phyloP scores from a whole-genome alignment of 2,113 vertebrate species.

The Talpa occidentalis region DNA sequence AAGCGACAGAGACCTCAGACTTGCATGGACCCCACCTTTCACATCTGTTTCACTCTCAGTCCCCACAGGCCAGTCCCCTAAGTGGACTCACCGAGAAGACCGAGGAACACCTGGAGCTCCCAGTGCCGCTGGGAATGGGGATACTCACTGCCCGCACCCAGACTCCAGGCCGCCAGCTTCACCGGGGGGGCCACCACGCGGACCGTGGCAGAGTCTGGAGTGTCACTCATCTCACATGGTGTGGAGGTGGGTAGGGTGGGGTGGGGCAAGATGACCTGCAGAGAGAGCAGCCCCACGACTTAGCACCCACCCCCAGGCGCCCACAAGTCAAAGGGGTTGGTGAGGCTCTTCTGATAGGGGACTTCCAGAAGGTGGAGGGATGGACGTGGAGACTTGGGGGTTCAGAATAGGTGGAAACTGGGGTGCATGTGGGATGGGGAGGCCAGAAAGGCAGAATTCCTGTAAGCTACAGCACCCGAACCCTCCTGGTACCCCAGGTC shows the following conservation, averaged over 20 bases:
- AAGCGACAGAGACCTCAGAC: not conserved
- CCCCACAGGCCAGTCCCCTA: too few relatives aligned
- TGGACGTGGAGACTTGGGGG: not conserved
- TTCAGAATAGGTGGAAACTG: not conserved
- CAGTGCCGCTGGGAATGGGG: not conserved
- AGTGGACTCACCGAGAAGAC: slow-evolving; percentile 78
- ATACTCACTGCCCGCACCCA: not conserved
- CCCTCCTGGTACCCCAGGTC: not conserved
- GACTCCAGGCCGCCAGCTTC: slow-evolving; percentile 51
- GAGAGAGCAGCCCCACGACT: not conserved
- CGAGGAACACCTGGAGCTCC: slow-evolving; percentile 77
- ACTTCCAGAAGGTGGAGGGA: not conserved
- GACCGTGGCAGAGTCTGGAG: not conserved
- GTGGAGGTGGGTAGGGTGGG: not conserved
- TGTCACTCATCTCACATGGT: not conserved
- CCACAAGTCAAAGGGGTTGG: not conserved
- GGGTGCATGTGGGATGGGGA: accelerated
- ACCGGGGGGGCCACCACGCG: slow-evolving; percentile 44
- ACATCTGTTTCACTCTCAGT: too few relatives aligned
- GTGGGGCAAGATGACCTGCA: not conserved
- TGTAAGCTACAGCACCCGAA: accelerated
- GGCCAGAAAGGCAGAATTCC: not conserved
- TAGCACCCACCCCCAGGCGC: accelerated
- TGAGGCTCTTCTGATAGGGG: not conserved
- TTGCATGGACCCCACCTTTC: not conserved